These are phyloP conservation scores for Willowsia nigromaculata DNA, from an alignment of 2,888 invertebrate genomes.

Conservation along the genomic window DNA sequence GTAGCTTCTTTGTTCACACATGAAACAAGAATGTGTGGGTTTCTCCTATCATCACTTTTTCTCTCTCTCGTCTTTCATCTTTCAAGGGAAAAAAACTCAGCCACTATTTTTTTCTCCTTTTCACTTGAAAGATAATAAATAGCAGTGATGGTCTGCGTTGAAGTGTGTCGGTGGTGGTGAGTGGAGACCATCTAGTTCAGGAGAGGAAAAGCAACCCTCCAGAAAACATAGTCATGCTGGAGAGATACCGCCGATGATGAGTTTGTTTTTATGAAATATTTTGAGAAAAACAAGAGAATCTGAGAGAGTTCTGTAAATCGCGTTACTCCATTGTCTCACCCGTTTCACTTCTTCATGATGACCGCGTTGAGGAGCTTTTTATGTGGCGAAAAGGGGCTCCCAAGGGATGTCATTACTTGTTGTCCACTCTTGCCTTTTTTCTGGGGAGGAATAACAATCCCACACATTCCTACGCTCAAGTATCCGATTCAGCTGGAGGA, in stretches of 20 bases:
- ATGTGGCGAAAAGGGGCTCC: constrained; percentile 32
- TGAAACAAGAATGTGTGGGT: background rate
- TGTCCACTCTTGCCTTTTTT: constrained; percentile 46
- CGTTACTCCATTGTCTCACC: constrained; percentile 28
- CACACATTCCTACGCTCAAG: background rate
- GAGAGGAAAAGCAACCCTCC: background rate
- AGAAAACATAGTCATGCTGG: background rate
- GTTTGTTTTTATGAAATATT: constrained; percentile 24
- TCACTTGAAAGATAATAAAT: constrained; percentile 11
- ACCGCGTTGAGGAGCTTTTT: constrained; percentile 15
- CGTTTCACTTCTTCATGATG: background rate
- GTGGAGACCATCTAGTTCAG: background rate
- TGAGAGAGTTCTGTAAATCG: background rate
- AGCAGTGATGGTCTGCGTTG: constrained; percentile 25
- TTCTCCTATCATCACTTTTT: background rate
- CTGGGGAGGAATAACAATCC: constrained; percentile 51
- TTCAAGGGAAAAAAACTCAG: background rate
- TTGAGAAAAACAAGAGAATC: background rate
- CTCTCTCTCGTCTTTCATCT: constrained; percentile 15
- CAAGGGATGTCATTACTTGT: constrained; percentile 67
- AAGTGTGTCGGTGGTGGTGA: background rate
- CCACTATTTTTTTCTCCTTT: too few species aligned
- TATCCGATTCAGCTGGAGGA: background rate
- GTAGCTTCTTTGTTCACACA: constrained; percentile 11
- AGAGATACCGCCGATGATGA: constrained; percentile 39